Conservation (phyloP, 2,888 invertebrate genomes). For the Carabus problematicus region DNA sequence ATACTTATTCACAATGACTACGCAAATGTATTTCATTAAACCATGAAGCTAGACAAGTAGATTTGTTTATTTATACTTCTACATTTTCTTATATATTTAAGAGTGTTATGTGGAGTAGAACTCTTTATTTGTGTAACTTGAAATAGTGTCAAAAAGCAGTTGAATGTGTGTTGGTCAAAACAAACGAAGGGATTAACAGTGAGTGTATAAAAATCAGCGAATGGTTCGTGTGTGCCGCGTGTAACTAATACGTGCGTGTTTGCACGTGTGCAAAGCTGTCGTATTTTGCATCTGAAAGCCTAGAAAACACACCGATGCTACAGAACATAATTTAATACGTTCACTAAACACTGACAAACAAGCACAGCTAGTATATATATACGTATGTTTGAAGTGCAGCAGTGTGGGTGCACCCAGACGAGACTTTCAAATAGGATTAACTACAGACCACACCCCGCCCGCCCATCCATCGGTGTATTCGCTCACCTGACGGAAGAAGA, state of each 20-base stretch:
- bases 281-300: constrained; percentile 39
- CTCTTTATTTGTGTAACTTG: too few relatives aligned
- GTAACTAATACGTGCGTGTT: constrained; percentile 27
- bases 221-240: constrained; percentile 9
- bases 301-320: constrained; percentile 19
- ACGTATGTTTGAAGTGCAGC: constrained; percentile 1
- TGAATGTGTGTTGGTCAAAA: too few relatives aligned
- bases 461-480: not conserved
- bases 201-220: constrained; percentile 21
- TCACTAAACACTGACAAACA: too few relatives aligned
- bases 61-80: too few relatives aligned
- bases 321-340: constrained; percentile 1
- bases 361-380: not conserved
- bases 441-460: not conserved
- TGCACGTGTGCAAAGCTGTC: constrained; percentile 24
- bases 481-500: not conserved
- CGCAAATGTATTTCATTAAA: too few relatives aligned
- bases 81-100: too few relatives aligned
- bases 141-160: too few relatives aligned
- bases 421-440: constrained; percentile 17
- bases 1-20: too few relatives aligned
- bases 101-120: too few relatives aligned
- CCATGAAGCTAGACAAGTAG: too few relatives aligned
- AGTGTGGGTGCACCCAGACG: constrained; percentile 6
- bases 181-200: constrained; percentile 17